phyloP scores from a whole-genome alignment of 23 tunicate species.

The Diplosoma virens region DNA sequence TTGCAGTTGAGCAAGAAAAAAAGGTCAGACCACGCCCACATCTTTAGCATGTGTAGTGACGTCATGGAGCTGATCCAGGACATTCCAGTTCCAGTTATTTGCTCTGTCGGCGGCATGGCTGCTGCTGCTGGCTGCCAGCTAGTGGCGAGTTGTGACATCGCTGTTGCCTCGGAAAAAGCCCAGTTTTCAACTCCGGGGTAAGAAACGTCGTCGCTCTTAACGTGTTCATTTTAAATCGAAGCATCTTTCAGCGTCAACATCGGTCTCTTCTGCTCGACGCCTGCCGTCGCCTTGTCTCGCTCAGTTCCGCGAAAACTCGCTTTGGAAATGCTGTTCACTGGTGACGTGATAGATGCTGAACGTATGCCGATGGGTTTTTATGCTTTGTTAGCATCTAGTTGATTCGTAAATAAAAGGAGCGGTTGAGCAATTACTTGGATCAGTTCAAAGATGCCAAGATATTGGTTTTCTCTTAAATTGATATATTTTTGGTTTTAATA shows the following conservation, averaged over 20 bases:
- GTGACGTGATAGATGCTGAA: conserved; percentile 73
- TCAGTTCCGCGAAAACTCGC: conserved; percentile 94
- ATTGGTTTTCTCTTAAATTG: too few relatives aligned
- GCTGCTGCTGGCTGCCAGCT: conserved; percentile 99
- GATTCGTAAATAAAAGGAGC: too few relatives aligned
- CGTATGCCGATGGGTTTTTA: conserved; percentile 47
- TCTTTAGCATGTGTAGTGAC: conserved; percentile 84
- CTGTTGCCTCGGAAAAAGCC: conserved; percentile 81
- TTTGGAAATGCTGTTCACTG: conserved; percentile 92
- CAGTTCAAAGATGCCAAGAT: too few relatives aligned
- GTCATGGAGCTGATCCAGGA: conserved; percentile 89
- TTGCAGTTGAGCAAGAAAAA: conserved; percentile 50
- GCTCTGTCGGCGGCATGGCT: conserved; percentile 81
- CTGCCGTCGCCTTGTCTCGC: conserved; percentile 93
- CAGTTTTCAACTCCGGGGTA: conserved; percentile 88
- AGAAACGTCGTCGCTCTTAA: background rate
- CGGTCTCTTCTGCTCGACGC: conserved; percentile 96
- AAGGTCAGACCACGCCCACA: conserved; percentile 76
- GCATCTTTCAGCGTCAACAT: conserved; percentile 71
- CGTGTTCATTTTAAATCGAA: background rate
- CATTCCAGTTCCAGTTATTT: conserved; percentile 91
- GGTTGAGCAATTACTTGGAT: too few relatives aligned
- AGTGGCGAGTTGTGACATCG: conserved; percentile 91
- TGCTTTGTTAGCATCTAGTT: too few relatives aligned
- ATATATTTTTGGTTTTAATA: too few relatives aligned